Base-by-base conservation (phyloP, 2,113 vertebrate genomes). In the Lycaon pictus region DNA sequence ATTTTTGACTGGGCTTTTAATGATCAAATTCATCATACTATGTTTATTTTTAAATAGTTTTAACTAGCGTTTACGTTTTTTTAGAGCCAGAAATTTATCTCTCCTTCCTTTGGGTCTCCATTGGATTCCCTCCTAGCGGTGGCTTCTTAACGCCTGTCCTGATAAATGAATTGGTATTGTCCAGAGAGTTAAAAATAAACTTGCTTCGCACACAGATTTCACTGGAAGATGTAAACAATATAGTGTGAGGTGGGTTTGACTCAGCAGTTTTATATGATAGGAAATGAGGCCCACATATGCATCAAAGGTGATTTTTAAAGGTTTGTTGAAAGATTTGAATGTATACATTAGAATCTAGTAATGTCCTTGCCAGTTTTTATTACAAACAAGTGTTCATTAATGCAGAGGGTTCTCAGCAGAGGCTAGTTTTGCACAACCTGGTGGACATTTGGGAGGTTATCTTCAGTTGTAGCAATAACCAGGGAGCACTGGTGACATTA, bases 141-240 rank as follows among this genome's bases (percentile, higher is more conserved):
- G 20, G 6, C 29, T 88, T 74, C n/a, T 85, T 62, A 71, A 79
- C 13, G 11, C 4, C 13, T 62, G 6, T 56, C 43, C 20, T 63
- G 13, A 65, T 80, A 55, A 48, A 35, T 27, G 7, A 72, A 13
- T 37, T 62, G 23, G 0, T 37, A 22, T 60, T 95, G 15, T 81
- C 35, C 76, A 88, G 25, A 77, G 90, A 74, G 32, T 69, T 88
- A 48, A 25, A 76, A 88, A 93, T 51, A 80, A 74, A 83, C 60
- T 56, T 62, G 19, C n/a, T 90, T 55, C 9, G 5, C 37, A 9
- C 3, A 12, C 9, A 65, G 16, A 80, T 93, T 74, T 76, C 58
- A 71, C 43, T 62, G 20, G 87, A 65, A 53, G 5, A 32, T 89
- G 3, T 53, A 62, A 72, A 43, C 1, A 72, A n/a, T 51, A 20